These are phyloP conservation scores for Epizoanthus scotinus DNA, from an alignment of 92 coral and sea anemone species.

Conservation along the genomic window DNA sequence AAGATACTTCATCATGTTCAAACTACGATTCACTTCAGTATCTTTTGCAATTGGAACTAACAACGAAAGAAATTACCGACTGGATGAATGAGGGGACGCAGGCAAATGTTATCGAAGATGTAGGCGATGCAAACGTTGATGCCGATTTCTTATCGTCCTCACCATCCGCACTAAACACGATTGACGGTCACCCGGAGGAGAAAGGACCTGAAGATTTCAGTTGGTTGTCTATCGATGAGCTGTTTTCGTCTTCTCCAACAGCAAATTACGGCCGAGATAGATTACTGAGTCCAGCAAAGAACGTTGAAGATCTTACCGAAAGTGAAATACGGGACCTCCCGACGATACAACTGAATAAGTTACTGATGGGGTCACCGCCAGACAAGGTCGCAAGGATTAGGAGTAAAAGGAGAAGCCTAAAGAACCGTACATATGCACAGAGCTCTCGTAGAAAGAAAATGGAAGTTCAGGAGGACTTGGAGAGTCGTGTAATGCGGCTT, in stretches of 20 bases:
- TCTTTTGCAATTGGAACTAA: too few species aligned
- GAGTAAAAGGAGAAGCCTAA: slow-evolving; percentile 73
- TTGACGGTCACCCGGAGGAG: too few species aligned
- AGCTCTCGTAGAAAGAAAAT: slow-evolving; percentile 66
- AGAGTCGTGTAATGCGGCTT: slow-evolving; percentile 46
- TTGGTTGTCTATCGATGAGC: too few species aligned
- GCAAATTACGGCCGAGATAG: neutral
- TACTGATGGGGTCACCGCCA: slow-evolving; percentile 49
- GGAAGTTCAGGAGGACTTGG: slow-evolving; percentile 49
- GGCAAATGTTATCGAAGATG: too few species aligned
- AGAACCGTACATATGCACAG: slow-evolving; percentile 83
- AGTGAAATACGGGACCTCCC: slow-evolving; percentile 53
- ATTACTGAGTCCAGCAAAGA: slow-evolving; percentile 15
- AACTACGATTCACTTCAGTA: neutral
- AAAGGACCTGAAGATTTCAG: too few species aligned
- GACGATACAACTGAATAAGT: slow-evolving; percentile 62
- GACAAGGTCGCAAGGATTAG: slow-evolving; percentile 41
- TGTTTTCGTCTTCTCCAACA: neutral
- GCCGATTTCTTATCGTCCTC: too few species aligned
- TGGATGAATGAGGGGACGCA: too few species aligned
- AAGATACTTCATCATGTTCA: neutral
- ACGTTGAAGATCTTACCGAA: slow-evolving; percentile 43
- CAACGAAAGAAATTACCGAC: too few species aligned
- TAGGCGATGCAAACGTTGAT: too few species aligned
- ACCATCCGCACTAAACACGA: too few species aligned